phyloP scores from a whole-genome alignment of 2,113 vertebrate species.

The Ia io region DNA sequence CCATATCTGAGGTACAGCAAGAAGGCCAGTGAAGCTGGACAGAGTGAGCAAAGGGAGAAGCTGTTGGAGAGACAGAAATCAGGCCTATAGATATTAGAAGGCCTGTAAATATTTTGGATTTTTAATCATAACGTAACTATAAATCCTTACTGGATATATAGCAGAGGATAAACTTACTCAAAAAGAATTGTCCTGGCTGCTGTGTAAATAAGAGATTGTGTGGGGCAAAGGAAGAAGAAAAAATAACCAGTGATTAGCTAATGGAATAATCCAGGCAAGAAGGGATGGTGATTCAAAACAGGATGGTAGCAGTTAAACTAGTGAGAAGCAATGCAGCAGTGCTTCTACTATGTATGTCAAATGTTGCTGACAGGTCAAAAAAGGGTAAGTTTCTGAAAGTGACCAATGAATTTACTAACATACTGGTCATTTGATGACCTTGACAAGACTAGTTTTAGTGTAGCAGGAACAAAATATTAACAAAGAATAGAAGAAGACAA shows the following conservation, averaged over 20 bases:
- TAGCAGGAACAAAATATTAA: not conserved
- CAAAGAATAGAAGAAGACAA: not conserved
- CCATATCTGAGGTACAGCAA: not conserved
- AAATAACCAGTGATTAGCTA: not conserved
- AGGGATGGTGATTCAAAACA: not conserved
- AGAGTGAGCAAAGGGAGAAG: not conserved
- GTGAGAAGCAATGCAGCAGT: not conserved
- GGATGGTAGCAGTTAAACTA: not conserved
- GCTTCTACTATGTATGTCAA: no score
- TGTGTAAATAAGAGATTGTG: not conserved
- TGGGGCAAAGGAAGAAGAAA: not conserved
- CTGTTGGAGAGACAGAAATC: not conserved
- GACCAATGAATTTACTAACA: not conserved
- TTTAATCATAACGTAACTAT: not conserved
- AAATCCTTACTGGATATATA: not conserved
- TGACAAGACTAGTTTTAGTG: not conserved
- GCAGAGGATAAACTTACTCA: not conserved
- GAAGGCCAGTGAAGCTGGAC: not conserved
- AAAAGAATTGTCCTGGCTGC: not conserved
- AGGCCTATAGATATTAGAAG: not conserved
- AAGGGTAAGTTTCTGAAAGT: not conserved
- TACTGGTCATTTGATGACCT: not conserved
- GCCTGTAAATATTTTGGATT: not conserved
- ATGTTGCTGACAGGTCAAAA: not conserved
- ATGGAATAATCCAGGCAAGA: not conserved